Percentiles rank a stretch among this genome's conserved stretches.
phyloP scores from a whole-genome alignment of 30 jellyfish, hydroid and myxozoan species.

The Aurelia aurita complex sp. Pacific region DNA sequence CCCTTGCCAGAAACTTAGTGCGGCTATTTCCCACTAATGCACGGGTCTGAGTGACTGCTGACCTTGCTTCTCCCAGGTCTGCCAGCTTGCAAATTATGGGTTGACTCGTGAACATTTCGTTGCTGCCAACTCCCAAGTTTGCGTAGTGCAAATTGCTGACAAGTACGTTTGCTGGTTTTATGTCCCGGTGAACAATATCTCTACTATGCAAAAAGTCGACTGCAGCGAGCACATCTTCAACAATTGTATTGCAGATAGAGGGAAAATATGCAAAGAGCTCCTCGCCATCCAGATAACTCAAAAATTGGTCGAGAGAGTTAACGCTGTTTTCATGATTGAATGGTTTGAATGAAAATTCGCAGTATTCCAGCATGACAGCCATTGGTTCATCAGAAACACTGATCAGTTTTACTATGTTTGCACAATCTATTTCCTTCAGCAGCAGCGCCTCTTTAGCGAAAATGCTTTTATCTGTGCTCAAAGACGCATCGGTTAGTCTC shows the following conservation, averaged over 20 bases:
- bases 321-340: slow-evolving; percentile 17
- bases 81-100: slow-evolving; percentile 46
- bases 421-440: slow-evolving; percentile 5
- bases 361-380: slow-evolving; percentile 41
- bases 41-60: slow-evolving; percentile 27
- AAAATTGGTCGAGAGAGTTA: slow-evolving; percentile 29
- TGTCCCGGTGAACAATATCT: slow-evolving; percentile 51
- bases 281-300: slow-evolving; percentile 21
- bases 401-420: slow-evolving; percentile 22
- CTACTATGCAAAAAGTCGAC: background rate
- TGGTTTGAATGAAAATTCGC: slow-evolving; percentile 42
- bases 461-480: background rate
- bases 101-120: background rate
- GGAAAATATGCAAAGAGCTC: slow-evolving; percentile 20
- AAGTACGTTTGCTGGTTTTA: slow-evolving; percentile 38
- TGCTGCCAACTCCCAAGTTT: slow-evolving; percentile 1
- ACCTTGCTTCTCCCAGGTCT: slow-evolving; percentile 45
- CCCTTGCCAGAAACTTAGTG: slow-evolving; percentile 17
- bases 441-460: slow-evolving; percentile 44
- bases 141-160: slow-evolving; percentile 39
- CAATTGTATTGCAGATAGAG: slow-evolving; percentile 16
- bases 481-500: slow-evolving; percentile 13
- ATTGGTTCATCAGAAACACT: slow-evolving; percentile 33
- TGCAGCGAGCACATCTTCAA: too few relatives aligned
- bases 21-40: slow-evolving; percentile 13